phyloP scores from a whole-genome alignment of 2,113 vertebrate genomes.

The Pitta sordida region DNA sequence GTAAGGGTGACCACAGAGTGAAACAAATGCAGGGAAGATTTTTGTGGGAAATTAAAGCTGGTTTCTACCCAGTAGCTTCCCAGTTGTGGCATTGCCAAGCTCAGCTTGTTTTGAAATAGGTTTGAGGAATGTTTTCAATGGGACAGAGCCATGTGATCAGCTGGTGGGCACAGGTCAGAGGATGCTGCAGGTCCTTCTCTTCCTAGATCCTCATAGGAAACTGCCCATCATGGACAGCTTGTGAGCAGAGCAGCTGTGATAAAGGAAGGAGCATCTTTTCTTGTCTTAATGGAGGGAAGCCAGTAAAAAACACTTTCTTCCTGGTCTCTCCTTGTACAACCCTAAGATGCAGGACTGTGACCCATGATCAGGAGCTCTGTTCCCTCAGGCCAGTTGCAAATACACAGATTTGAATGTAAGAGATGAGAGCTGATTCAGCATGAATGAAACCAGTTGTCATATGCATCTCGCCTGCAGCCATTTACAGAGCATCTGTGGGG shows the following conservation, averaged over 20 bases:
- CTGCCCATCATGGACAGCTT: not conserved
- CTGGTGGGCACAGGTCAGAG: not conserved
- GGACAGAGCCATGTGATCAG: not conserved
- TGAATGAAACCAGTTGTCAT: not conserved
- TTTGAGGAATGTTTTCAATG: not conserved
- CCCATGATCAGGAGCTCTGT: not conserved
- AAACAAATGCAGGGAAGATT: conserved; percentile 25
- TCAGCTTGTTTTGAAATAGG: not conserved
- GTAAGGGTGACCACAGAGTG: not conserved
- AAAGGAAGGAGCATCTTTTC: not conserved
- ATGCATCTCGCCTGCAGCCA: not conserved
- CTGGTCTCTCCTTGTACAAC: not conserved
- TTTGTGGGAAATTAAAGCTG: not conserved
- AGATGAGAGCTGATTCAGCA: not conserved
- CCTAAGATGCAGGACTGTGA: not conserved
- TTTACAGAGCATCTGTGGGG: not conserved
- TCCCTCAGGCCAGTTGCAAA: not conserved
- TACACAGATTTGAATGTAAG: not conserved
- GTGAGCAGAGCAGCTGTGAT: not conserved
- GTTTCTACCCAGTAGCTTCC: not conserved
- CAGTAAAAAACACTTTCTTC: not conserved
- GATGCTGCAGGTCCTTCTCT: not conserved
- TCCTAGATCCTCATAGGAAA: not conserved
- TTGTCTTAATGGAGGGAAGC: not conserved
- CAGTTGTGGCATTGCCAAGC: not conserved